Evolutionary conservation across 2,888 invertebrate genomes (phyloP), one percentile per base, ranked within the genome.

Genomic region (Pristionchus fissidentatus): DNA sequence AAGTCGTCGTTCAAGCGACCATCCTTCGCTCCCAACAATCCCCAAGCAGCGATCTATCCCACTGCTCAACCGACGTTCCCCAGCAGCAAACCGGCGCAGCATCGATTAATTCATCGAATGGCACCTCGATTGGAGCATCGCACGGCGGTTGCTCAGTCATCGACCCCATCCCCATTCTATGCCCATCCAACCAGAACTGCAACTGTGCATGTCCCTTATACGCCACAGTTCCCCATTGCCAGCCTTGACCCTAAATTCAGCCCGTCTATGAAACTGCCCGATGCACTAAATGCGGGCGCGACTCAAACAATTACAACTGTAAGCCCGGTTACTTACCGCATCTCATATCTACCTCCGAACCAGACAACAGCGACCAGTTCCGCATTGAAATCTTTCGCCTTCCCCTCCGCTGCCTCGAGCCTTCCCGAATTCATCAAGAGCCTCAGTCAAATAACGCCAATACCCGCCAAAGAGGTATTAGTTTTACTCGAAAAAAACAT

Each of bases 401-500:
- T 57, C 7, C 57, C 52, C 15, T 78, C 78, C 0, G 8, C 41
- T 0, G 57, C 22, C 32, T n/a, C 60, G 60, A 57, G 41, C n/a
- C 29, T 79, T 26, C 80, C 80, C 15, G 80, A 60, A 8, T 43
- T 81, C 62, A 43, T 81, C 19, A 60, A 46, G 80, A 81, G 46
- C 35, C 43, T 81, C 26, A 35, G n/a, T 26, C 38, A 41, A 13
- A 46, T 60, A n/a, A 10, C 22, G 10, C 62, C 80, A 3, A 81
- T 81, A 43, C 80, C 80, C 19, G 80, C 80, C 3, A 60, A 43
- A 32, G 80, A 81, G 62, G 80, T 81, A n/a, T 15, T n/a, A 4
- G 29, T 4, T 29, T 15, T 43, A 8, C 3, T 32, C 29, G 1
- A n/a, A 19, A 4, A 19, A 15, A 32, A n/a, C 29, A 10, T 32